phyloP scores from a whole-genome alignment of 2,113 vertebrate genomes.

The Neolamprologus devosi region DNA sequence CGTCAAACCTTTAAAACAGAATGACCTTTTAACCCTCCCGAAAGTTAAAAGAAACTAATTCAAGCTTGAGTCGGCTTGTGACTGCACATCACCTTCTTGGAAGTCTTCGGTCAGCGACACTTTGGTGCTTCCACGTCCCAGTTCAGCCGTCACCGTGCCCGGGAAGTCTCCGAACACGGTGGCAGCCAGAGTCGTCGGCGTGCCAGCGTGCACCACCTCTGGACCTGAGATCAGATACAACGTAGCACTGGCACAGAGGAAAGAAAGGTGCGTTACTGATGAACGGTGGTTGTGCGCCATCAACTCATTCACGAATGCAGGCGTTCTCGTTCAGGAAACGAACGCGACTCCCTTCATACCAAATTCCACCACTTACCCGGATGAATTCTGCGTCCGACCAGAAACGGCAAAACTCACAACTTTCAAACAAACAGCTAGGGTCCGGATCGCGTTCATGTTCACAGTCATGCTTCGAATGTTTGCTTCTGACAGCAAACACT shows the following conservation, averaged over 20 bases:
- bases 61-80: not conserved
- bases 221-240: conserved; percentile 52
- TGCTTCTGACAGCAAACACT: not conserved
- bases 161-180: conserved; percentile 26
- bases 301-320: not conserved
- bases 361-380: not conserved
- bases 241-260: not conserved
- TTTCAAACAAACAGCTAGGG: conserved; percentile 5
- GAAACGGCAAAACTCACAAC: not conserved
- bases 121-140: not conserved
- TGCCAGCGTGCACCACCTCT: conserved; percentile 26
- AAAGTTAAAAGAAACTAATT: not conserved
- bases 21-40: not conserved
- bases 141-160: conserved; percentile 38
- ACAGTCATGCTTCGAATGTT: not conserved
- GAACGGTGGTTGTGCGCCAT: not conserved
- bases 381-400: not conserved
- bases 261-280: not conserved
- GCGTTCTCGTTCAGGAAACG: not conserved
- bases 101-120: conserved; percentile 14
- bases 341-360: not conserved
- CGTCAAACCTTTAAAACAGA: conserved; percentile 68
- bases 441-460: conserved; percentile 33
- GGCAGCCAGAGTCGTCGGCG: conserved; percentile 30
- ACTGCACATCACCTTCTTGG: conserved; percentile 37